Conservation (phyloP, 2,797 vertebrate genomes). For the Discoglossus pictus region DNA sequence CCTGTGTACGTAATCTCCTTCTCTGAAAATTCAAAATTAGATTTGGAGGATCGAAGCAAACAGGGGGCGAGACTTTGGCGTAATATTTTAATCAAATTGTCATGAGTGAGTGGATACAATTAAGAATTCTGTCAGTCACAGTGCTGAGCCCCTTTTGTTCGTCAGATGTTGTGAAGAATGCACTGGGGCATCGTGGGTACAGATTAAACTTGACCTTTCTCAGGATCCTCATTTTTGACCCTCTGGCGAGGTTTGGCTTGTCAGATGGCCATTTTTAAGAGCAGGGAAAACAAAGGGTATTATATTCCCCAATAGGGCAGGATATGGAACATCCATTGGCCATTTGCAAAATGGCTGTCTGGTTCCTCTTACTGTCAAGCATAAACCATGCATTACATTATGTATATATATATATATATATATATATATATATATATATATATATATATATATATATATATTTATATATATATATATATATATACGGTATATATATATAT, state of each 20-base stretch:
- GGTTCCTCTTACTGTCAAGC: conserved; percentile 2
- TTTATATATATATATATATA: too few species aligned
- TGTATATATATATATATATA: too few species aligned
- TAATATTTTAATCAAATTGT: conserved; percentile 99
- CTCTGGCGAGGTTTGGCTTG: conserved; percentile 65
- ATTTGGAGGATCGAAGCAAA: conserved; percentile 98
- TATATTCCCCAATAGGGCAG: conserved; percentile 8
- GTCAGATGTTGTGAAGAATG: conserved; percentile 75
- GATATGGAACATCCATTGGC: conserved; percentile 1
- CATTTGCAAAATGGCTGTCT: conserved; percentile 52
- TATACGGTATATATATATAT: too few species aligned
- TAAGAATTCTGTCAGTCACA: conserved; percentile 98
- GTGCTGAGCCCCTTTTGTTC: conserved; percentile 84
- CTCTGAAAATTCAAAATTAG: conserved; percentile 98
- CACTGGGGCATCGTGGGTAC: conserved; percentile 66
- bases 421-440: too few species aligned
- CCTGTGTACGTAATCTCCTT: conserved; percentile 96
- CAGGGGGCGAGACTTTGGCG: conserved; percentile 95
- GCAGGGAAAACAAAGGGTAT: conserved; percentile 46
- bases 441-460: too few species aligned
- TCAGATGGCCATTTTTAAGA: conserved; percentile 60
- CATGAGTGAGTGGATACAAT: conserved; percentile 99
- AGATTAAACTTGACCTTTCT: conserved; percentile 80
- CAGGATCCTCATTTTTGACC: conserved; percentile 72
- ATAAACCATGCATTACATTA: too few species aligned